Base-by-base conservation (phyloP, 2,888 invertebrate species). In the Rosalia funebris region DNA sequence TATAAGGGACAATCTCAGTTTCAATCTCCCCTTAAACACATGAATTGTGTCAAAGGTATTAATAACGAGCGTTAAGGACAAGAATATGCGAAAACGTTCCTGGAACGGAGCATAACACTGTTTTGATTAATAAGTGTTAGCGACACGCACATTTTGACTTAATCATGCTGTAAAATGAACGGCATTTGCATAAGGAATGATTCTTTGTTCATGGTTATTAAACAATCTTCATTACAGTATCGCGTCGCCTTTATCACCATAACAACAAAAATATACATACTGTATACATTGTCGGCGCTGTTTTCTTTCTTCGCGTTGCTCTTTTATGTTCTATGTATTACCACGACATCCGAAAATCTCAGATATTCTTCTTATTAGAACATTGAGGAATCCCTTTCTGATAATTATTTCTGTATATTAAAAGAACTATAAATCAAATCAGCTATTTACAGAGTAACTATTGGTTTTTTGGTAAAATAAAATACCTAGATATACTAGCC, bases 111-210 rank as follows among this genome's bases (percentile, higher is more conserved):
- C 66, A 66, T 65, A 71, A 71, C 71, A 65, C 57, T 68, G 71
- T 72, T 77, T 77, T 79, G 79, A 79, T 79, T 78, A 79, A 79
- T 78, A 80, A 75, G 79, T 79, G 79, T 78, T 76, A 74, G 77
- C 68, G 76, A 77, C 80, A 80, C 80, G 80, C 80, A 80, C 79
- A 77, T 79, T 79, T 77, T 77, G 69, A 78, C 77, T 79, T 78
- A 79, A 79, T 79, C 79, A 78, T 74, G 71, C 72, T 71, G 74
- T 75, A 77, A 77, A 79, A 78, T 77, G 78, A 75, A 73, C 73
- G 69, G 47, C 71, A 79, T 79, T 78, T 79, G 77, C 79, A 79
- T 79, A 76, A 75, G 74, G 71, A 75, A 75, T 69, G 72, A 74
- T 75, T 75, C 75, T 77, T 76, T 73, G 75, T 75, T 76, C 74